A percentile compares a stretch with the other conserved stretches of the same genome.
These are phyloP conservation scores for Lepas anatifera DNA, from an alignment of 2,888 invertebrate genomes.

Conservation along the genomic window DNA sequence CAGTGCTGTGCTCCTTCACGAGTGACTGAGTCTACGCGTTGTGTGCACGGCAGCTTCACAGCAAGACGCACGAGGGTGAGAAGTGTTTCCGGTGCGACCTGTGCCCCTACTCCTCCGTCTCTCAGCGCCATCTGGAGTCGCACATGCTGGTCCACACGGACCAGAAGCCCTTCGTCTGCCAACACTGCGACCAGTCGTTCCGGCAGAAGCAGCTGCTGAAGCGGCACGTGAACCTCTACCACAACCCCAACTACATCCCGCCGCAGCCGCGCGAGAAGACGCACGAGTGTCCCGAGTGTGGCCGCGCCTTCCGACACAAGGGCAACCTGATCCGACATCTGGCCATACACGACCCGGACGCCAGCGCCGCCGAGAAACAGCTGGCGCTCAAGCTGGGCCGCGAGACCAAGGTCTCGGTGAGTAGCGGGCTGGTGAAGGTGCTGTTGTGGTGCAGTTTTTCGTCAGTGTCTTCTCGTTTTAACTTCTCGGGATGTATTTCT, in stretches of 20 bases:
- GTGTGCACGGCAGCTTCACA: slow-evolving; percentile 46
- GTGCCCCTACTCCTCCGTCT: slow-evolving; percentile 88
- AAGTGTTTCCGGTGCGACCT: slow-evolving; percentile 90
- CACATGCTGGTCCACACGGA: slow-evolving; percentile 92
- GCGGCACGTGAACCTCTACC: slow-evolving; percentile 83
- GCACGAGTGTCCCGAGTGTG: slow-evolving; percentile 68
- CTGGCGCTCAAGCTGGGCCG: slow-evolving; percentile 64
- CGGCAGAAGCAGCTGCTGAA: slow-evolving; percentile 83
- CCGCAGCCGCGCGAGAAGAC: slow-evolving; percentile 79
- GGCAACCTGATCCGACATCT: slow-evolving; percentile 86
- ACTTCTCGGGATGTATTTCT: too few species aligned
- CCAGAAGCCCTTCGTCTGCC: slow-evolving; percentile 83
- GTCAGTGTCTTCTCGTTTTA: too few species aligned
- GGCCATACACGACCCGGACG: slow-evolving; percentile 79
- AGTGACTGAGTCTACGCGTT: too few species aligned
- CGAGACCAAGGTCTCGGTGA: slow-evolving; percentile 55
- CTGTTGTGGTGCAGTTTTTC: too few species aligned
- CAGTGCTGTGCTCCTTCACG: too few species aligned
- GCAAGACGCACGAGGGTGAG: slow-evolving; percentile 88
- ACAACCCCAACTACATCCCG: slow-evolving; percentile 77
- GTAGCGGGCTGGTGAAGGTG: slow-evolving; percentile 32
- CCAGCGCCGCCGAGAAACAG: slow-evolving; percentile 57
- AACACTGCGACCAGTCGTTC: slow-evolving; percentile 63
- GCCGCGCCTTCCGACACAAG: slow-evolving; percentile 54
- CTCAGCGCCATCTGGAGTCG: slow-evolving; percentile 80